Base-by-base conservation (phyloP, 1,140 invertebrate species). In the Galleria mellonella region DNA sequence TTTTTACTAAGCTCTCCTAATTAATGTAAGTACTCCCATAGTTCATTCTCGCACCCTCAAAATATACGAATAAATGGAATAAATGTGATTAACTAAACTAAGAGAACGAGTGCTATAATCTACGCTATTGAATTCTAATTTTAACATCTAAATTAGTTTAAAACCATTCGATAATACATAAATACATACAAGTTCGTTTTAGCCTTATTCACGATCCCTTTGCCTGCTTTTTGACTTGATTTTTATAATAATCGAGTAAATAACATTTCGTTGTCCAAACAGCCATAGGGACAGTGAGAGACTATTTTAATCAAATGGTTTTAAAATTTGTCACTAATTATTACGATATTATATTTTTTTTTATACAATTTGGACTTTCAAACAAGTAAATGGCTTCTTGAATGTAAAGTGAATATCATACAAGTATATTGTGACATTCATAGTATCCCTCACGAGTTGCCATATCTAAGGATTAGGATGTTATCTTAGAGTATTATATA, bases 271-370 rank as follows among this genome's bases (percentile, higher is more conserved):
- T 37, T 37, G 35, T 37, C 17, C 6, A 23, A 23, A 23, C 2
- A 2, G 17, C 17, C 17, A 23, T 6, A 2, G 17, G 17, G 17
- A 23, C 17, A 6, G 17, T 23, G 17, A 23, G 2, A 23, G 17
- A 3, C 17, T n/a, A 37, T 37, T 35, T 37, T 40, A 30, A 40
- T 40, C 29, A 32, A 44, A 32, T 44, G 42, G 29, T 30, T 44
- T 44, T 44, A 44, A 36, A 17, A 36, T 30, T 30, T 12, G 5
- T 9, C 9, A n/a, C 27, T 36, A 35, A 14, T 14, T 37, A 35
- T 37, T 37, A 44, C 42, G 42, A 36, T 35, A 17, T 44, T 36
- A 23, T 3, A n/a, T n/a, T n/a, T 23, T 3, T 23, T 6, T 23
- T 23, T 23, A 23, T 6, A 23, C 2, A 23, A 3, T 3, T 23